Base-by-base conservation (phyloP, 2,888 invertebrate species). In the Limnephilus lunatus region DNA sequence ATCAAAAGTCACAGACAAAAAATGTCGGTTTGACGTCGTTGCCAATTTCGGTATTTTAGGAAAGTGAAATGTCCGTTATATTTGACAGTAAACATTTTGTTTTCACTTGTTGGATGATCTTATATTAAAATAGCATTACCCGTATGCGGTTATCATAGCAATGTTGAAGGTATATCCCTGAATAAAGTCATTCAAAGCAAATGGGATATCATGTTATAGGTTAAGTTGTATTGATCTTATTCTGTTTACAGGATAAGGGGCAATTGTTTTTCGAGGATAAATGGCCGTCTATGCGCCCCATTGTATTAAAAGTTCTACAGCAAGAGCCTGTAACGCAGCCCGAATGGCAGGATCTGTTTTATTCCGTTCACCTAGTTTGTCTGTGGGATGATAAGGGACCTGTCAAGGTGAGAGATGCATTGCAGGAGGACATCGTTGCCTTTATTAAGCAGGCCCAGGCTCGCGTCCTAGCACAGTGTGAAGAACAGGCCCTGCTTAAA, bases 291-390 rank as follows among this genome's bases (percentile, higher is more conserved):
- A 99, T 99, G 98, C 97, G 99, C 94, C 98, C 98, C 19, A 98
- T 98, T 94, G 99, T 99, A 92, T 96, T 99, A 94, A 99, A 99
- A 95, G 96, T 99, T 93, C 96, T 99, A 89, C 97, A 98, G 94
- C 99, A 99, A 95, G 98, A 99, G 95, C 97, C 98, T 12, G 99
- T 99, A 1, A 98, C 98, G 25, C 98, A 99, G 94, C 96, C 97
- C 32, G 99, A 99, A 97, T 99, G 99, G 99, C 99, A 99, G 95
- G 99, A 99, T 95, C 96, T 99, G 88, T 99, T 99, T 96, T 99
- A 98, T 95, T 97, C 98, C 92, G 99, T 99, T 30, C 99, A 99
- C 96, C 97, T 98, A 93, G 99, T 99, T 25, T 99, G 99, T 95
- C 96, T 99, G 92, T 99, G 99, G 99, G 99, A 99, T 95, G 99